Evolutionary conservation across 2,888 invertebrate species (phyloP).

Genomic region (Augochlorella aurata): DNA sequence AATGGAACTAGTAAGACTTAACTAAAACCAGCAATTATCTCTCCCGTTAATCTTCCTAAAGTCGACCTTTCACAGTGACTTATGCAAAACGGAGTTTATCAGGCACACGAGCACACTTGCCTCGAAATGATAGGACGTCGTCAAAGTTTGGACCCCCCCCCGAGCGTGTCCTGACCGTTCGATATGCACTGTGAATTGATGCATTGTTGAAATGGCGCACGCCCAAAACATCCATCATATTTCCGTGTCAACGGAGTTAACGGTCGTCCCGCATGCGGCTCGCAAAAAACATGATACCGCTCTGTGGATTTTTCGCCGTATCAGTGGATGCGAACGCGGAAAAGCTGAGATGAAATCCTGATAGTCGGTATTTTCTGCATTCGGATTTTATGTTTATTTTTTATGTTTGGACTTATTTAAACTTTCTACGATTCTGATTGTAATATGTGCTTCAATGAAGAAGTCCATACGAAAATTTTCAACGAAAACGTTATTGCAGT

Average conservation of each 20-base stretch:
- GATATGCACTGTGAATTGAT: conserved; percentile 42
- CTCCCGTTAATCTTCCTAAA: not conserved
- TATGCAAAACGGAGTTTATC: not conserved
- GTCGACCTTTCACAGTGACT: not conserved
- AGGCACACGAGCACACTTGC: not conserved
- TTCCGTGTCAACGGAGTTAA: conserved; percentile 51
- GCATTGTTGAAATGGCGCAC: conserved; percentile 47
- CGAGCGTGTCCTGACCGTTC: conserved; percentile 10
- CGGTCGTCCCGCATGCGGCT: conserved; percentile 35
- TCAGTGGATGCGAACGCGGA: not conserved
- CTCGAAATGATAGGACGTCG: not conserved
- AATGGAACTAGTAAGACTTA: too few relatives aligned
- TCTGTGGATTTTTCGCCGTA: conserved; percentile 1
- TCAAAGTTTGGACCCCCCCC: not conserved
- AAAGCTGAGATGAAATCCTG: not conserved
- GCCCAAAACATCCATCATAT: conserved; percentile 52
- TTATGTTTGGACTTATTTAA: too few relatives aligned
- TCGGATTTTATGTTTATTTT: not conserved
- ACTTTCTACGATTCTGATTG: too few relatives aligned
- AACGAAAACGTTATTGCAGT: too few relatives aligned
- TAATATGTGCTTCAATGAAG: too few relatives aligned
- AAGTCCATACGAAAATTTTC: too few relatives aligned
- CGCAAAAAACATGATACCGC: conserved; percentile 31
- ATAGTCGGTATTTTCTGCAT: not conserved
- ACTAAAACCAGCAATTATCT: not conserved